Percentiles rank a stretch among this genome's conserved stretches.
phyloP scores from a whole-genome alignment of 2,888 invertebrate genomes.

The Mythimna vitellina region DNA sequence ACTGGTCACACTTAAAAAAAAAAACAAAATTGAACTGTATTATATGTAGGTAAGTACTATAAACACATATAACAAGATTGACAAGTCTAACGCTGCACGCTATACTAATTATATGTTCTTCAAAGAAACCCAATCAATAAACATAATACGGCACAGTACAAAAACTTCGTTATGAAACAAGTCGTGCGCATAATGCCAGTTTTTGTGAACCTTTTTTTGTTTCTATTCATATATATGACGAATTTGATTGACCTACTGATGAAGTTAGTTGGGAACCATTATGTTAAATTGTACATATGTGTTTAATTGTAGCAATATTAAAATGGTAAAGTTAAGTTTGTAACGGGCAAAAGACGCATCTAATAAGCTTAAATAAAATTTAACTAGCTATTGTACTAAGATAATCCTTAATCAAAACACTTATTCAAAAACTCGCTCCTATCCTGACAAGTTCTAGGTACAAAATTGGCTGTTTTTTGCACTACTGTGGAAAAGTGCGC shows the following conservation, averaged over 20 bases:
- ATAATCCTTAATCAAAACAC: too few relatives aligned
- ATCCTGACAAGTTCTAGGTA: too few relatives aligned
- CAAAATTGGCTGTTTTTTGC: too few relatives aligned
- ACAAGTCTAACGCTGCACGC: conserved; percentile 22
- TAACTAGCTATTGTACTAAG: too few relatives aligned
- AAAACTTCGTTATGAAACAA: conserved; percentile 44
- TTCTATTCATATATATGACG: conserved; percentile 14
- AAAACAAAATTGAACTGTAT: too few relatives aligned
- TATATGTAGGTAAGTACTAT: neutral
- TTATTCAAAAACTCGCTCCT: too few relatives aligned
- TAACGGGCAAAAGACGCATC: conserved; percentile 10
- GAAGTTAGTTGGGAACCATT: conserved; percentile 25
- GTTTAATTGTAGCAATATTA: conserved; percentile 7
- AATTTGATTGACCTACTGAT: conserved; percentile 39
- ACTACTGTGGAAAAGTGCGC: too few relatives aligned
- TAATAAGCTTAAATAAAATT: neutral
- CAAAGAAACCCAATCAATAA: conserved; percentile 14
- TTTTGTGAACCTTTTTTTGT: conserved; percentile 43
- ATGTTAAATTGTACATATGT: neutral
- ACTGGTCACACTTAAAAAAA: too few relatives aligned
- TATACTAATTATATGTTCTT: conserved; percentile 1
- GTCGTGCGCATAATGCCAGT: conserved; percentile 34
- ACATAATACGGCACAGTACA: conserved; percentile 29
- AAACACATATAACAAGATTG: conserved; percentile 7
- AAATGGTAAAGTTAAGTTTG: conserved; percentile 5